phyloP scores from a whole-genome alignment of 1,140 invertebrate genomes.

The Caenorhabditis inopinata region DNA sequence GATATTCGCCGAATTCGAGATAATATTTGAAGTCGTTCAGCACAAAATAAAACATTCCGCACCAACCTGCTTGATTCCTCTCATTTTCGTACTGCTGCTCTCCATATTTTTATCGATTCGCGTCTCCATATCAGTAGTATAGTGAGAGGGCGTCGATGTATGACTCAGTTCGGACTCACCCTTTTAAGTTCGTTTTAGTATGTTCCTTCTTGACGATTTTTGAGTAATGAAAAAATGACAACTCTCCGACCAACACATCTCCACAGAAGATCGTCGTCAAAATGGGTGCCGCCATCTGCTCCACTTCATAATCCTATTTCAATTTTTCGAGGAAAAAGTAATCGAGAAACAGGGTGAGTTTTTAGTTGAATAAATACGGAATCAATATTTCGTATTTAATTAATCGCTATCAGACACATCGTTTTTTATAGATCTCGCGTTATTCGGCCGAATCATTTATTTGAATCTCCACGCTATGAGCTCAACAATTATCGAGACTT shows the following conservation, averaged over 20 bases:
- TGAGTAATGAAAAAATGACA: neutral
- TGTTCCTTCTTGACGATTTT: neutral
- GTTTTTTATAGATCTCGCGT: constrained; percentile 39
- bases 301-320: constrained; percentile 31
- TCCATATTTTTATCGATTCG: too few relatives aligned
- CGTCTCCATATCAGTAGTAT: too few relatives aligned
- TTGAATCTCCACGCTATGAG: constrained; percentile 24
- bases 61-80: too few relatives aligned
- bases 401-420: too few relatives aligned
- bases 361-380: neutral
- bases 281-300: constrained; percentile 34
- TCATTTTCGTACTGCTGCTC: too few relatives aligned
- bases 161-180: constrained; percentile 27
- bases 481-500: constrained; percentile 74
- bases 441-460: constrained; percentile 32
- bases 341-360: constrained; percentile 18
- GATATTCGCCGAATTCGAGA: too few relatives aligned
- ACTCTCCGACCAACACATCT: constrained; percentile 11
- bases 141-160: too few relatives aligned
- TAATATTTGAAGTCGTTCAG: too few relatives aligned
- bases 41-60: too few relatives aligned
- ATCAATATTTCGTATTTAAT: too few relatives aligned
- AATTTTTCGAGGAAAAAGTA: neutral
- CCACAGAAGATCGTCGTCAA: constrained; percentile 32
- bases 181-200: neutral